Evolutionary conservation across 2,113 vertebrate genomes (phyloP), one percentile per base, ranked within the genome.

Genomic region (Neodon shergylaensis): DNA sequence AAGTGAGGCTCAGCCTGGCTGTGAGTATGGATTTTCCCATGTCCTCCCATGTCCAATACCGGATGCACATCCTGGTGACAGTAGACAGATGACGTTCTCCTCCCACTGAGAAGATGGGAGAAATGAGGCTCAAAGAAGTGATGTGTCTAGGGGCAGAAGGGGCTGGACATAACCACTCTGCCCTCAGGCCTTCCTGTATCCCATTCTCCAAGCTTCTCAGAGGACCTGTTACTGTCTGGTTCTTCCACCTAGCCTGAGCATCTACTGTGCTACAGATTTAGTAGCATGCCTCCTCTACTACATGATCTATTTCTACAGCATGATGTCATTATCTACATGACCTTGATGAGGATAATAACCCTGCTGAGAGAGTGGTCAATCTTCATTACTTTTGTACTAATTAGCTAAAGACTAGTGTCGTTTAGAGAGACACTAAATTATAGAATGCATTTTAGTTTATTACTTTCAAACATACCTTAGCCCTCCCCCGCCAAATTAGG

Each of bases 371-470:
- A 52, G 58, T 39, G 47, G 91, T 86, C 94, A 82, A 1, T 92
- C 66, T 92, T 95, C 94, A 95, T 95, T 97, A 95, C 91, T 81
- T 90, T 74, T 87, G 79, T 83, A 78, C 81, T 92, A 78, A 91
- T 89, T 95, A 91, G 49, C 81, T 85, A 95, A 94, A 78, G 89
- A 31, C 88, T 73, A 33, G 9, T 66, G 2, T 89, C 92, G 96
- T 86, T 86, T 86, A 91, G 61, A 86, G 77, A 26, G 77, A 95
- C 42, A n/a, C 78, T 79, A 89, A 91, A 90, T 94, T 91, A 87
- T 17, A 72, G n/a, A 95, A 93, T 91, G 42, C 17, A 58, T 96
- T 94, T 91, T 89, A 91, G 68, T 90, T 87, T 84, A 91, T 95
- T 89, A 85, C 91, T 97, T 95, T 97, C 76, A 89, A 95, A 74